These are phyloP conservation scores for Eurosta solidaginis DNA, from an alignment of 1,140 invertebrate species.

Conservation along the genomic window DNA sequence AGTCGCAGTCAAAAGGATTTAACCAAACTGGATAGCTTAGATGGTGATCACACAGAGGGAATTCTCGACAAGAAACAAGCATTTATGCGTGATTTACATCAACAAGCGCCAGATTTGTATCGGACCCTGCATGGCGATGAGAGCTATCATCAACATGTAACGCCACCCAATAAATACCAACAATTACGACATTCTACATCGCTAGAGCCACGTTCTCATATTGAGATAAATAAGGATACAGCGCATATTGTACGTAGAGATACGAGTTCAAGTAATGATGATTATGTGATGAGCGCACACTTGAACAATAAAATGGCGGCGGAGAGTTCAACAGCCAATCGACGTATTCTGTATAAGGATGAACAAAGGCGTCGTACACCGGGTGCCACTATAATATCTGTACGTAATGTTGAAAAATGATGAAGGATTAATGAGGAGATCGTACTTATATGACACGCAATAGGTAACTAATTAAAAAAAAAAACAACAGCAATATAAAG, in stretches of 20 bases:
- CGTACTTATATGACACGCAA: conserved; percentile 38
- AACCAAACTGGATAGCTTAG: conserved; percentile 60
- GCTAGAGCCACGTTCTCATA: conserved; percentile 48
- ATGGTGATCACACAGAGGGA: conserved; percentile 34
- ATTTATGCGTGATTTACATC: conserved; percentile 73
- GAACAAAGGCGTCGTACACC: conserved; percentile 31
- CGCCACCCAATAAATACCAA: conserved; percentile 41
- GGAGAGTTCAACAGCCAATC: conserved; percentile 61
- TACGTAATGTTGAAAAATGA: conserved; percentile 39
- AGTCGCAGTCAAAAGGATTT: conserved; percentile 79
- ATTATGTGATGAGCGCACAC: conserved; percentile 64
- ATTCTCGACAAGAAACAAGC: conserved; percentile 66
- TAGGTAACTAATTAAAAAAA: background rate
- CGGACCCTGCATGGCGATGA: conserved; percentile 71
- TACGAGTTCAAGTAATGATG: conserved; percentile 68
- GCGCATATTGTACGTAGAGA: conserved; percentile 63
- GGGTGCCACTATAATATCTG: conserved; percentile 40
- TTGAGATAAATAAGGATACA: conserved; percentile 58
- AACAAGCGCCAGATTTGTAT: conserved; percentile 76
- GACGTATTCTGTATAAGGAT: conserved; percentile 36
- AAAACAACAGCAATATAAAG: background rate
- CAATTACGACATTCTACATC: conserved; percentile 45
- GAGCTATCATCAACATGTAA: conserved; percentile 31
- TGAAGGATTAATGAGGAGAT: conserved; percentile 37
- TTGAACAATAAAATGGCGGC: conserved; percentile 71